phyloP scores from a whole-genome alignment of 2,797 vertebrate species.

The Manis crassicaudata region DNA sequence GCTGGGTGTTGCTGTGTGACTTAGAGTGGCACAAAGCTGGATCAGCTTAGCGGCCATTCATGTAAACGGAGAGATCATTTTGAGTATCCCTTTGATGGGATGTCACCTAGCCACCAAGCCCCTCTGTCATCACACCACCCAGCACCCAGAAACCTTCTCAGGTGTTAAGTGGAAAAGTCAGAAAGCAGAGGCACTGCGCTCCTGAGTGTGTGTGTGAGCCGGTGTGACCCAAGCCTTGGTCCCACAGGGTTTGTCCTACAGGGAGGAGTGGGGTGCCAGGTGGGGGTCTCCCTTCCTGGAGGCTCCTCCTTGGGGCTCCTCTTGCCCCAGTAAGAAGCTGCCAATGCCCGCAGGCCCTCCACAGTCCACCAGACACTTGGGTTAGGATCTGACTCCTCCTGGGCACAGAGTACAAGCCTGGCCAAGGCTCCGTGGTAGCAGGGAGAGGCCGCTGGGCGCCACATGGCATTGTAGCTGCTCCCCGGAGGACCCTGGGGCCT shows the following conservation, averaged over 20 bases:
- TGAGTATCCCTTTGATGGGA: accelerated
- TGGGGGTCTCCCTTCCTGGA: background rate
- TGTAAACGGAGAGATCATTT: background rate
- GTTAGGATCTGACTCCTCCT: background rate
- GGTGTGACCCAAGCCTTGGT: background rate
- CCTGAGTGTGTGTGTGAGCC: accelerated
- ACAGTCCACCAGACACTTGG: accelerated
- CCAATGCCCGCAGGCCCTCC: background rate
- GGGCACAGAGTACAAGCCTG: background rate
- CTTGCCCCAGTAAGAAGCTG: background rate
- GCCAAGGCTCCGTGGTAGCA: accelerated
- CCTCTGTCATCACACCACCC: background rate
- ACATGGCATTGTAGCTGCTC: background rate
- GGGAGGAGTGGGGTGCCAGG: background rate
- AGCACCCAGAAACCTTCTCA: background rate
- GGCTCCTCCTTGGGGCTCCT: background rate
- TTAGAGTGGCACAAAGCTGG: background rate
- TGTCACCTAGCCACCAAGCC: background rate
- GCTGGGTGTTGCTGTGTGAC: background rate
- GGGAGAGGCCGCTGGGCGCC: background rate
- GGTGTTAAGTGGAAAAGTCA: background rate
- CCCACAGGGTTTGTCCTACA: too few relatives aligned
- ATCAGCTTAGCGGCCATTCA: background rate
- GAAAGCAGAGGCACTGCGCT: background rate
- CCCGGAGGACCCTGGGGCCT: background rate